phyloP scores from a whole-genome alignment of 2,888 invertebrate species.

The Nymphalis c-album region DNA sequence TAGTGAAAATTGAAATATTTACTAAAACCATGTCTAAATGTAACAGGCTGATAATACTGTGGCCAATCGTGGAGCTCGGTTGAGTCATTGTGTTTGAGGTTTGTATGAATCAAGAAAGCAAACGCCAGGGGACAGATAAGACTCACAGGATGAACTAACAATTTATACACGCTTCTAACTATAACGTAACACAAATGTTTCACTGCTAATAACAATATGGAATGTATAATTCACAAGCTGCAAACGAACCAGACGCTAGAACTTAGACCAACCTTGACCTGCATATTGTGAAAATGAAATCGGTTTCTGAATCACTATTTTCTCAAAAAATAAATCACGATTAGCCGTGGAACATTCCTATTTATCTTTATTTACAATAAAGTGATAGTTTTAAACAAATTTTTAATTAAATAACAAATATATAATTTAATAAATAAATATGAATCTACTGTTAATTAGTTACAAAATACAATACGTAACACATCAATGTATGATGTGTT shows the following conservation, averaged over 20 bases:
- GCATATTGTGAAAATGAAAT: slow-evolving; percentile 65
- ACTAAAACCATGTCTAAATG: not conserved
- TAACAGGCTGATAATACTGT: not conserved
- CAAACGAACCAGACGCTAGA: slow-evolving; percentile 49
- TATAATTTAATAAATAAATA: too few relatives aligned
- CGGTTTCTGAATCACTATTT: slow-evolving; percentile 60
- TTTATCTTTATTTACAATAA: too few relatives aligned
- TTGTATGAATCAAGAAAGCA: slow-evolving; percentile 29
- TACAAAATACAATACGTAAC: too few relatives aligned
- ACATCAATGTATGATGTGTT: too few relatives aligned
- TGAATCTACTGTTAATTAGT: too few relatives aligned
- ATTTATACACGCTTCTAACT: slow-evolving; percentile 39
- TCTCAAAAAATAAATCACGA: slow-evolving; percentile 17
- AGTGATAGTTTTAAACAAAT: too few relatives aligned
- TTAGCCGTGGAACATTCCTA: too few relatives aligned
- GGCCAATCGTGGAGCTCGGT: slow-evolving; percentile 18
- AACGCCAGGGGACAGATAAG: slow-evolving; percentile 24
- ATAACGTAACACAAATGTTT: slow-evolving; percentile 41
- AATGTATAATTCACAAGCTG: slow-evolving; percentile 36
- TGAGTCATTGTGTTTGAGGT: slow-evolving; percentile 31
- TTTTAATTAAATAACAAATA: too few relatives aligned
- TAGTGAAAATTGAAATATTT: not conserved
- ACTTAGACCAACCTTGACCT: slow-evolving; percentile 70
- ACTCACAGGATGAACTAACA: slow-evolving; percentile 36
- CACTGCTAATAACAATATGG: slow-evolving; percentile 27